Base-by-base conservation (phyloP, 1,140 invertebrate species). In the Episyrphus balteatus region DNA sequence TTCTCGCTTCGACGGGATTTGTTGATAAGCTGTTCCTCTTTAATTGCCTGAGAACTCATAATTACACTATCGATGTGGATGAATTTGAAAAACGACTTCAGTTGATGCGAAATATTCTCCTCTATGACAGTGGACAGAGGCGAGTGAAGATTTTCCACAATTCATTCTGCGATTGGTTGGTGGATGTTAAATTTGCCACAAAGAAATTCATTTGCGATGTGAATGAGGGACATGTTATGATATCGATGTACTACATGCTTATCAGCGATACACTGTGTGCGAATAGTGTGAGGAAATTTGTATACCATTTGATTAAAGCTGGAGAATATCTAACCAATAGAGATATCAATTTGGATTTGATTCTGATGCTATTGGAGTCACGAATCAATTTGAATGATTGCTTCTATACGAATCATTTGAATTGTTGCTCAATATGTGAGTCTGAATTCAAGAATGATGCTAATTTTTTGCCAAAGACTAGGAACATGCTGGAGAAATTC, bases 101-200 rank as follows among this genome's bases (percentile, higher is more conserved):
- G 59, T 64, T 92, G 2, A 73, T 95, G 47, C 77, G 81, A 19
- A 80, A 80, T 71, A 69, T 77, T 32, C 54, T 77, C 17, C 70
- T 71, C 32, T 68, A 71, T 56, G 75, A 78, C 52, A 57, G 66
- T 1, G 62, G 66, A 3, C 69, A 77, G 8, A 81, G 81, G 1
- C 79, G 79, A 19, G 71, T 90, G 46, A 80, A 84, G 53, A 72
- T 91, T 3, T 90, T 92, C 66, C 90, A 93, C 67, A 85, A 87
- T 59, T 93, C 89, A 49, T 96, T 96, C 67, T 84, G 90, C 9
- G 87, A 92, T 59, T 98, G 92, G 92, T 68, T 97, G 37, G 70
- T 91, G 18, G 92, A 98, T 70, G 92, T 96, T 0, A 98, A 97
- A 70, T 92, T 96, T 59, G 95, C 92, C 62, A 96, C 92, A 11